Base-by-base conservation (phyloP, 2,113 vertebrate genomes). In the Alces alces region DNA sequence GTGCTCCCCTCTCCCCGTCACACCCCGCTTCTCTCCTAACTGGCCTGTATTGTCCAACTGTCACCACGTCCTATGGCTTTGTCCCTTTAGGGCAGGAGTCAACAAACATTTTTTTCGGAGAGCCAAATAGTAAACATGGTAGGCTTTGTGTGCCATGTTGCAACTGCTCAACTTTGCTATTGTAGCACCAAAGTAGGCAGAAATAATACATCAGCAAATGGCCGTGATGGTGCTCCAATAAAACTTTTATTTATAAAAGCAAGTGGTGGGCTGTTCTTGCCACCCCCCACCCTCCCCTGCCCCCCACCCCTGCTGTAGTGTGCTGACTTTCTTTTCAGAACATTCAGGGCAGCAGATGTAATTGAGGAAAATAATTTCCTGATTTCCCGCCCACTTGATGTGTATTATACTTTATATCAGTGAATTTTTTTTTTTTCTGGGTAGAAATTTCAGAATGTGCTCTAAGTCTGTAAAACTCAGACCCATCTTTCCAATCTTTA, bases 291-390 rank as follows among this genome's bases (percentile, higher is more conserved):
- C 16, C 7, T 66, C 17, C 17, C 17, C n/a, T 36, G 17, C 12
- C 57, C 30, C 13, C 17, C 0, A 1, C n/a, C 17, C 2, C 4
- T 5, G 23, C 45, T 8, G 0, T 55, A 27, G 36, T 43, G 60
- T 76, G 57, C 60, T 6, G 2, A 84, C 76, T 79, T 5, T 79
- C 70, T 39, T 21, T 28, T 70, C 30, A 80, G 82, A 73, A 6
- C 36, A 21, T 33, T 1, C 2, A 23, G 39, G 30, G 11, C 33
- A 57, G 23, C 33, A 86, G 27, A 60, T 60, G 0, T 87, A n/a
- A 60, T 85, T 30, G 19, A 66, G 43, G 21, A 61, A 89, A 19
- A 79, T 79, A 79, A 3, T 91, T 60, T 76, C 55, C 39, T 57
- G 1, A 30, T 58, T 36, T 12, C 39, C 27, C n/a, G 2, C 66